Percentiles rank a stretch among this genome's conserved stretches.
Conservation (phyloP, 2,113 vertebrate species). For the Dasyornis broadbenti region DNA sequence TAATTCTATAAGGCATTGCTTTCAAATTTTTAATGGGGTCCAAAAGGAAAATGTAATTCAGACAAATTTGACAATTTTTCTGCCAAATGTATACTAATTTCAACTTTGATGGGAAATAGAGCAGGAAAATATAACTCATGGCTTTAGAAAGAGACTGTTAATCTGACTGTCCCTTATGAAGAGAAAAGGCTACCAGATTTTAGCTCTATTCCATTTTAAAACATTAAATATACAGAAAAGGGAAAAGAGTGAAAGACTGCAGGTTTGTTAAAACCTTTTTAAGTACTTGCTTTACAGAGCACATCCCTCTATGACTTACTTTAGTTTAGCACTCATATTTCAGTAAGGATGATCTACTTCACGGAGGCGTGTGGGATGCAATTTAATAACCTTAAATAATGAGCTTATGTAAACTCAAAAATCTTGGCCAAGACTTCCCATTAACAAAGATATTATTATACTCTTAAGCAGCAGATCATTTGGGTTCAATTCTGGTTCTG, state of each 20-base stretch:
- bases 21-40: background rate
- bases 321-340: background rate
- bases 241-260: background rate
- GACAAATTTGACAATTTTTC: background rate
- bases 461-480: slow-evolving; percentile 3
- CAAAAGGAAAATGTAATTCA: background rate
- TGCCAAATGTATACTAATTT: background rate
- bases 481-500: background rate
- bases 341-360: slow-evolving; percentile 12
- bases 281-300: background rate
- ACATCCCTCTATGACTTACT: background rate
- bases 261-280: background rate
- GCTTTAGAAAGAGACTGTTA: background rate
- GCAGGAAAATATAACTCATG: background rate
- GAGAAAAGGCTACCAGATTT: background rate
- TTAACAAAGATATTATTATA: slow-evolving; percentile 22
- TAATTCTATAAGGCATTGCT: background rate
- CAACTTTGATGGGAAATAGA: background rate
- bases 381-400: slow-evolving; percentile 48
- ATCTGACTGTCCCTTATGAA: background rate
- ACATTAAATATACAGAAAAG: background rate
- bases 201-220: background rate
- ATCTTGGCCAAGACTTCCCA: slow-evolving; percentile 15
- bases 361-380: background rate
- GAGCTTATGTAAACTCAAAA: slow-evolving; percentile 38